Conservation (phyloP, 1,140 invertebrate genomes). For the Pseudoatta argentina region DNA sequence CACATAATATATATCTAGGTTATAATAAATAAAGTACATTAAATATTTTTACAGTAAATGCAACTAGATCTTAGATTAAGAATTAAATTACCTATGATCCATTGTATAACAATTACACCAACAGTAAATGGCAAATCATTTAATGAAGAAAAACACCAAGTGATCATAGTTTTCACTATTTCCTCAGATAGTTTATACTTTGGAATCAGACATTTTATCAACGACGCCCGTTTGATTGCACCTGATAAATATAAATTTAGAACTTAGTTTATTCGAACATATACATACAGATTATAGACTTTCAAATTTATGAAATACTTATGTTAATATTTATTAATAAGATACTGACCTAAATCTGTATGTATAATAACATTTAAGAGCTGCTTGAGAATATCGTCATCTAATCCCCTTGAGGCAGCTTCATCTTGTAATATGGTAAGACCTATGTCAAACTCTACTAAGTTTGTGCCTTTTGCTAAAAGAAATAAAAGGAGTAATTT, state of each 20-base stretch:
- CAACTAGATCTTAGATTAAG: background rate
- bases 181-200: conserved; percentile 67
- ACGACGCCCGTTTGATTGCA: conserved; percentile 60
- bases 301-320: background rate
- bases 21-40: conserved; percentile 1
- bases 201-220: conserved; percentile 82
- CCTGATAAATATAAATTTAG: conserved; percentile 59
- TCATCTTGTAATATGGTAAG: conserved; percentile 68
- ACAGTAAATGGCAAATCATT: conserved; percentile 72
- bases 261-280: background rate
- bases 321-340: background rate
- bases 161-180: conserved; percentile 73
- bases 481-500: background rate
- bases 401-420: conserved; percentile 72
- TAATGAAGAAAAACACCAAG: conserved; percentile 73
- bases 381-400: conserved; percentile 67
- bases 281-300: background rate
- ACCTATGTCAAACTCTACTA: conserved; percentile 50
- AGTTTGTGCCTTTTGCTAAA: conserved; percentile 57
- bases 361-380: conserved; percentile 69
- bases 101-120: conserved; percentile 74
- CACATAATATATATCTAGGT: too few species aligned
- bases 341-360: conserved; percentile 69
- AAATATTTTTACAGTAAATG: conserved; percentile 10
- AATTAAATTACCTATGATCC: conserved; percentile 79